Evolutionary conservation across 2,113 vertebrate species (phyloP), one percentile per base, ranked within the genome.

Genomic region (Acanthisitta chloris): DNA sequence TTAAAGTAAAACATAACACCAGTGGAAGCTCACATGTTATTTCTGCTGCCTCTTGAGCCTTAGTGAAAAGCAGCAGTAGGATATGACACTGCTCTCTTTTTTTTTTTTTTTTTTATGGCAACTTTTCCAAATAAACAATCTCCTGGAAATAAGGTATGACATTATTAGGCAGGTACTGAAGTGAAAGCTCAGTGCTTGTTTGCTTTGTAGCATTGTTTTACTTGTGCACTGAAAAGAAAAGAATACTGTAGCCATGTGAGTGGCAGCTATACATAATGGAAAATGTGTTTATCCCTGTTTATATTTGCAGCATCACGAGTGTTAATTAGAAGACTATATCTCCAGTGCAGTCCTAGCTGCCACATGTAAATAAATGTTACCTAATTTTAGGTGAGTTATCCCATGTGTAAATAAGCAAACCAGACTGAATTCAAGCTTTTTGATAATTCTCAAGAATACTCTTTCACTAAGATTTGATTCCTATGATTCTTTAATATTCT

Each of bases 291-390:
- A 91, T 81, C 88, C 67, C 59, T 90, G 86, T 92, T 95, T 90
- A 89, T 66, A 65, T 95, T 87, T 92, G 85, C 70, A 85, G 54
- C 71, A 96, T 90, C 81, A 74, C 80, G 84, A 48, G 74, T 97
- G 94, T 97, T 97, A 97, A 97, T 97, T 97, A 95, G 84, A 57
- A 91, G 81, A 92, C 31, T 94, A 19, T 61, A 81, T 91, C 76
- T 92, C 34, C 31, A 72, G 46, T 52, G 54, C 26, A 48, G 81
- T 91, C 81, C 84, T 87, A n/a, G 65, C 87, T 96, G 87, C 78
- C 64, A 81, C 52, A 54, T 61, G 61, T 74, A 96, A 96, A 96
- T 82, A 83, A 95, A 84, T 58, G 42, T 80, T 95, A 64, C 54
- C 34, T 52, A 55, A 38, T 64, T 94, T 51, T 64, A 92, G 71